These are phyloP conservation scores for Bombus terrestris DNA, from an alignment of 1,140 invertebrate species.

Conservation along the genomic window DNA sequence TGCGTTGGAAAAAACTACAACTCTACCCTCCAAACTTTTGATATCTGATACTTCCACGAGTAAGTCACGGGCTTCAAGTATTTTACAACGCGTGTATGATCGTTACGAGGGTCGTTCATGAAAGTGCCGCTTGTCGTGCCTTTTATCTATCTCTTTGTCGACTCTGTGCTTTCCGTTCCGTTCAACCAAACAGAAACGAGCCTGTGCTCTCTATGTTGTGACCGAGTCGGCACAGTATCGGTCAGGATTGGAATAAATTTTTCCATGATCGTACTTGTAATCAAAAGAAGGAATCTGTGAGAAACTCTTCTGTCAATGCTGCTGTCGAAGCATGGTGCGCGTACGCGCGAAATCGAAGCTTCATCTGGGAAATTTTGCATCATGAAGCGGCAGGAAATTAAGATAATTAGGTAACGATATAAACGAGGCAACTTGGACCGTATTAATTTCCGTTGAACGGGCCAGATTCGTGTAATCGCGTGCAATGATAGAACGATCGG, in stretches of 20 bases:
- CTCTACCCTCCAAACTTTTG: not conserved
- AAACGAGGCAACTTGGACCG: slow-evolving; percentile 6
- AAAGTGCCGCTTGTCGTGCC: not conserved
- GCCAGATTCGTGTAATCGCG: not conserved
- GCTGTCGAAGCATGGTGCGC: not conserved
- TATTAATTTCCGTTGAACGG: slow-evolving; percentile 17
- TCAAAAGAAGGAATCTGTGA: too few species aligned
- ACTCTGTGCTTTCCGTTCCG: not conserved
- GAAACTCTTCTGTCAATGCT: not conserved
- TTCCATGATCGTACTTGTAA: not conserved
- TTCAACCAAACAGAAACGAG: not conserved
- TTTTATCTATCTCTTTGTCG: not conserved
- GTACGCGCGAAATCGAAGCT: not conserved
- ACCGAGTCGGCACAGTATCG: not conserved
- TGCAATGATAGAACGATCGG: not conserved
- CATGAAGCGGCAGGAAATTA: not conserved
- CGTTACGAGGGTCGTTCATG: not conserved
- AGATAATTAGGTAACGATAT: slow-evolving; percentile 13
- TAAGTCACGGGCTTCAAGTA: not conserved
- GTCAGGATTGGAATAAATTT: not conserved
- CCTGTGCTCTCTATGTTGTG: not conserved
- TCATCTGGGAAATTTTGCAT: not conserved
- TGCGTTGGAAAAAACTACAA: not conserved
- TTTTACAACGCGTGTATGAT: not conserved
- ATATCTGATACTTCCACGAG: not conserved